phyloP scores from a whole-genome alignment of 1,140 invertebrate species.

The Drosophila miranda region DNA sequence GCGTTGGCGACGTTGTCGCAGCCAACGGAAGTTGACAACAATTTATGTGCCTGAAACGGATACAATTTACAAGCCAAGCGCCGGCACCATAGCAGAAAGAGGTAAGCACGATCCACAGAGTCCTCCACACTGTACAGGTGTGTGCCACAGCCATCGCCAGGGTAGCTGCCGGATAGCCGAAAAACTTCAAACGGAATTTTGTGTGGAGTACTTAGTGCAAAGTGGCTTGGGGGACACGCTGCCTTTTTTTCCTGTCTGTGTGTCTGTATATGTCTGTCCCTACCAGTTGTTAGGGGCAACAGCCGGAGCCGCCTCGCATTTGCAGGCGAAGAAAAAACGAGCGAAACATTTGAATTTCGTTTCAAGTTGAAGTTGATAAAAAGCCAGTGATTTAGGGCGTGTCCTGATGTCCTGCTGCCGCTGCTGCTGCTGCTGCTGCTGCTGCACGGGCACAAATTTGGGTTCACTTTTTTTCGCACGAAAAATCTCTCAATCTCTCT shows the following conservation, averaged over 20 bases:
- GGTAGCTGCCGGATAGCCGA: slow-evolving; percentile 24
- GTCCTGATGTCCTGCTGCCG: slow-evolving; percentile 15
- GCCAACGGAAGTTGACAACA: slow-evolving; percentile 80
- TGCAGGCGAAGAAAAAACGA: slow-evolving; percentile 53
- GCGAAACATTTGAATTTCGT: slow-evolving; percentile 72
- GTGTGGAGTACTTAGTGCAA: slow-evolving; percentile 77
- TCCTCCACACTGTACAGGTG: slow-evolving; percentile 55
- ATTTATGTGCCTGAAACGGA: slow-evolving; percentile 81
- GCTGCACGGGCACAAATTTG: slow-evolving; percentile 51
- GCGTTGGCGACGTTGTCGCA: slow-evolving; percentile 71
- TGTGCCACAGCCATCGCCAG: slow-evolving; percentile 27
- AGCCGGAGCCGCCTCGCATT: slow-evolving; percentile 39
- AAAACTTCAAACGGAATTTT: slow-evolving; percentile 79
- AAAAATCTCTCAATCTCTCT: background rate
- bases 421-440: slow-evolving; percentile 7
- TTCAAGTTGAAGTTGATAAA: slow-evolving; percentile 79
- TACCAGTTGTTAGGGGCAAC: slow-evolving; percentile 58
- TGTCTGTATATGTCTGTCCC: background rate
- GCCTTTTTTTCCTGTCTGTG: slow-evolving; percentile 18
- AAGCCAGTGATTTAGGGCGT: slow-evolving; percentile 70
- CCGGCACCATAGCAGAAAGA: slow-evolving; percentile 44
- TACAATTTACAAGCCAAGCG: slow-evolving; percentile 76
- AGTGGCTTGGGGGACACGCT: slow-evolving; percentile 66
- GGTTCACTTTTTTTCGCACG: slow-evolving; percentile 39
- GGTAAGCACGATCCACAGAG: slow-evolving; percentile 5